phyloP scores from a whole-genome alignment of 2,797 vertebrate genomes.

The Chiloscyllium punctatum region DNA sequence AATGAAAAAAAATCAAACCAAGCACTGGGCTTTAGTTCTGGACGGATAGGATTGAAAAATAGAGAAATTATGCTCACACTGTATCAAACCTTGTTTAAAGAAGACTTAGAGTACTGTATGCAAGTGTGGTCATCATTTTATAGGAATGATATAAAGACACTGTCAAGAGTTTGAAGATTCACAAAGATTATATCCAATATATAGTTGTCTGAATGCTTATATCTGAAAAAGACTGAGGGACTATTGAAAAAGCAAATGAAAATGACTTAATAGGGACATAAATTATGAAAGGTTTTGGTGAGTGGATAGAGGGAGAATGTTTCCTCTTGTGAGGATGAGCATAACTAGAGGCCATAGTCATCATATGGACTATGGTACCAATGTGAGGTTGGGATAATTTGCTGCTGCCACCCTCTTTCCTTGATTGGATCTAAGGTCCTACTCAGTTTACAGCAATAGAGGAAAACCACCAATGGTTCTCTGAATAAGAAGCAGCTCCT shows the following conservation, averaged over 20 bases:
- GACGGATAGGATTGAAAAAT: background rate
- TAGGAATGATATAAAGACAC: background rate
- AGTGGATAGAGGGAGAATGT: background rate
- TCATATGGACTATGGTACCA: background rate
- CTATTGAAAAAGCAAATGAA: background rate
- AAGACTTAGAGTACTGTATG: background rate
- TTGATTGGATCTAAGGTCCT: too few relatives aligned
- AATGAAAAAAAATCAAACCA: too few relatives aligned
- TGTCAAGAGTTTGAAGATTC: background rate
- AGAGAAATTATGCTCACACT: background rate
- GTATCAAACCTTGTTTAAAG: background rate
- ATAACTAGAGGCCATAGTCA: background rate
- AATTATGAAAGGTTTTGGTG: background rate
- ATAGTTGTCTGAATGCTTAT: background rate
- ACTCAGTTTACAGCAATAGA: too few relatives aligned
- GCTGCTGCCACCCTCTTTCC: too few relatives aligned
- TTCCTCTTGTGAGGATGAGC: background rate
- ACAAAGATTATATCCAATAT: background rate
- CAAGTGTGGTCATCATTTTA: background rate
- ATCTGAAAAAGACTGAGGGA: background rate
- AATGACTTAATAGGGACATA: background rate
- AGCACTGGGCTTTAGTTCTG: background rate
- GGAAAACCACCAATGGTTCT: too few relatives aligned
- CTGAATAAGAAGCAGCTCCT: too few relatives aligned
- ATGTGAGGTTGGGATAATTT: too few relatives aligned